Evolutionary conservation across 2,888 invertebrate genomes (phyloP), one percentile per base, ranked within the genome.

Genomic region (Patella caerulea): DNA sequence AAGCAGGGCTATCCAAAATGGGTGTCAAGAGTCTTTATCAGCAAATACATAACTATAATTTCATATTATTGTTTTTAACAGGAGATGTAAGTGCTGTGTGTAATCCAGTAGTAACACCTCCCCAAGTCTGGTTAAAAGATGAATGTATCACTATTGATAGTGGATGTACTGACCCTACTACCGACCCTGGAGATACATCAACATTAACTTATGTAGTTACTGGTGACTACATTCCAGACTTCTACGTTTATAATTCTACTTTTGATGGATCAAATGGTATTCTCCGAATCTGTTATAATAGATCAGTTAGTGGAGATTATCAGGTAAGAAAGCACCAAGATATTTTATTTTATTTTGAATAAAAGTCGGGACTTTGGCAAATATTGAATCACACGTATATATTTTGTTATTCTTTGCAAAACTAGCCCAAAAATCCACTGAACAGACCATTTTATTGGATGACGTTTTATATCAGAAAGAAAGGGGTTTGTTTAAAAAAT

Each of bases 161-260:
- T 17, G 71, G 19, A 53, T 75, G 75, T 34, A 29, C 24, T n/a
- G 75, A 75, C 34, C 75, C 75, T 3, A 34, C 56, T 17, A 55
- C 75, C 2, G 75, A 75, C 14, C n/a, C 15, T 3, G 45, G 45
- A 45, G 65, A 65, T 0, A 54, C 71, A 5, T 70, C 70, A n/a
- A 71, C 75, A 24, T 74, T 83, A n/a, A 65, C 59, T 2, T 83
- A 82, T 76, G 53, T 65, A 12, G 53, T 52, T 53, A 71, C 59
- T 14, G 82, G 82, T 34, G 80, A 78, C 69, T 83, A 72, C 73
- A 65, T 78, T 3, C 12, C 29, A 12, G 83, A 79, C 15, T 83
- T 83, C 53, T 65, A 65, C 14, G 65, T 65, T 11, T 65, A 19
- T 14, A 24, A 65, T 19, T 19, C 19, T 3, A 29, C 14, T 12